phyloP scores from a whole-genome alignment of 2,797 vertebrate species.

The Parauchenoglanis ngamensis region DNA sequence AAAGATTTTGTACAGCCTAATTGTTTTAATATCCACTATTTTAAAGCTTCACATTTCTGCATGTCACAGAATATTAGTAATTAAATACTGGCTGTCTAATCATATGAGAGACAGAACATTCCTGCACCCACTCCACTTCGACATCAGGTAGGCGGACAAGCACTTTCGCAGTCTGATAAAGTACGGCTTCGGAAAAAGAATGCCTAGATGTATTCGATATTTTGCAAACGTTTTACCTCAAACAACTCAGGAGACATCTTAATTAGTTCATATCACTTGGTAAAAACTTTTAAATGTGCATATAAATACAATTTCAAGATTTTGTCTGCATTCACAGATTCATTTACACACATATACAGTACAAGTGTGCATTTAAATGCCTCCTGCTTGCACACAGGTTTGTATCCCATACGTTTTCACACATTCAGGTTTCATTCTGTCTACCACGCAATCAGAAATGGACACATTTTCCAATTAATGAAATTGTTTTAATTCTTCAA shows the following conservation, averaged over 20 bases:
- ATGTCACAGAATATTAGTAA: constrained; percentile 41
- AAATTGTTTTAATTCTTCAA: not conserved
- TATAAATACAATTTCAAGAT: not conserved
- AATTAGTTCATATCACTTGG: constrained; percentile 21
- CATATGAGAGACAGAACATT: constrained; percentile 37
- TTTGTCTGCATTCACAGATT: not conserved
- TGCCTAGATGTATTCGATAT: constrained; percentile 12
- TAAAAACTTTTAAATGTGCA: constrained; percentile 12
- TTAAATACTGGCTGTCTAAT: constrained; percentile 31
- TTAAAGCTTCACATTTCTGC: constrained; percentile 28
- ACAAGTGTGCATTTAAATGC: not conserved
- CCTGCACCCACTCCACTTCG: constrained; percentile 31
- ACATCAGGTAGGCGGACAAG: constrained; percentile 33
- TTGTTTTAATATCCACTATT: constrained; percentile 23
- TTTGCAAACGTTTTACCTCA: constrained; percentile 19
- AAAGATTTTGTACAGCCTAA: not conserved
- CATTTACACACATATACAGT: not conserved
- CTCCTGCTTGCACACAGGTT: not conserved
- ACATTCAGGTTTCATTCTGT: not conserved
- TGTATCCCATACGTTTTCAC: not conserved
- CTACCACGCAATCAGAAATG: not conserved
- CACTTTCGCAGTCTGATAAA: constrained; percentile 33
- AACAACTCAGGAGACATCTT: constrained; percentile 9
- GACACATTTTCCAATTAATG: not conserved
- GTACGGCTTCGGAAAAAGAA: constrained; percentile 7